These are phyloP conservation scores for Triops cancriformis DNA, from an alignment of 1,140 invertebrate genomes.

Conservation along the genomic window DNA sequence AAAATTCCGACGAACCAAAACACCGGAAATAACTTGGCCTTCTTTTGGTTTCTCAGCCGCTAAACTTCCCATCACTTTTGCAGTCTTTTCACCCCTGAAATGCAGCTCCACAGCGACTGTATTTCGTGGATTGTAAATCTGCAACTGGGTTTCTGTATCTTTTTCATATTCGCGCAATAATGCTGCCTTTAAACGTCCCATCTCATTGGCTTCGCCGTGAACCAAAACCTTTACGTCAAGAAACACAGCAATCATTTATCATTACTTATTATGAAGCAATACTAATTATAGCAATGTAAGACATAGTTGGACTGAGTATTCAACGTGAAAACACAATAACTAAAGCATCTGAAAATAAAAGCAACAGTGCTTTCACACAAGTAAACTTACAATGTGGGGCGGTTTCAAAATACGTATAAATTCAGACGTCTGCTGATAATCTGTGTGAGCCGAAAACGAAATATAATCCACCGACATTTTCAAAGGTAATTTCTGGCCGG, in stretches of 20 bases:
- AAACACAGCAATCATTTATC: not conserved
- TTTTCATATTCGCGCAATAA: conserved; percentile 90
- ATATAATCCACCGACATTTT: conserved; percentile 99
- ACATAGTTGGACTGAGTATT: too few species aligned
- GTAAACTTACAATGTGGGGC: conserved; percentile 71
- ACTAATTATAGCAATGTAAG: conserved; percentile 12
- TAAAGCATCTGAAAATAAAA: conserved; percentile 14
- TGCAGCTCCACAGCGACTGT: conserved; percentile 86
- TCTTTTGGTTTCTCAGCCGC: conserved; percentile 73
- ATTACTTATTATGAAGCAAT: conserved; percentile 17
- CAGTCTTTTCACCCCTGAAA: conserved; percentile 95
- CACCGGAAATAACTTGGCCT: conserved; percentile 73
- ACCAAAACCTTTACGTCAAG: conserved; percentile 63
- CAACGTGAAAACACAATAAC: not conserved
- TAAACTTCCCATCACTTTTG: conserved; percentile 89
- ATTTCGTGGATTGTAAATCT: conserved; percentile 92
- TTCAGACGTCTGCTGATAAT: conserved; percentile 97
- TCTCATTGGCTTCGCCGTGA: conserved; percentile 98
- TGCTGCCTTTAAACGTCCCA: conserved; percentile 89
- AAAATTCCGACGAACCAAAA: conserved; percentile 95
- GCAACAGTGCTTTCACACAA: conserved; percentile 15
- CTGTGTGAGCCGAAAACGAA: conserved; percentile 98
- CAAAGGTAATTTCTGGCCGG: conserved; percentile 87
- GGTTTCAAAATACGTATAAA: conserved; percentile 91
- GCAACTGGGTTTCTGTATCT: conserved; percentile 61